Evolutionary conservation across 2,888 invertebrate species (phyloP).

Genomic region (Fragum sueziense): DNA sequence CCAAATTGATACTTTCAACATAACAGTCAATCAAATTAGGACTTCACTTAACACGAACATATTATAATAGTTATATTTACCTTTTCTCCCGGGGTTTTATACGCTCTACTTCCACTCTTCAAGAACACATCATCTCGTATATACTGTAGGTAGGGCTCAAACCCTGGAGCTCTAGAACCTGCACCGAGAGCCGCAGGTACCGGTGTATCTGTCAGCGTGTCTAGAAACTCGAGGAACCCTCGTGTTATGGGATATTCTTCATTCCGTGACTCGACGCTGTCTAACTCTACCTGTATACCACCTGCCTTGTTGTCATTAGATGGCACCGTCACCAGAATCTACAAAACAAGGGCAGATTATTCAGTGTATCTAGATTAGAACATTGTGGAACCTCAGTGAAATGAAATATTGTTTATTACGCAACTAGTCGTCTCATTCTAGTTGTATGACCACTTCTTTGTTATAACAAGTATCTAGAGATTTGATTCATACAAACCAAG

Average conservation of each 20-base stretch:
- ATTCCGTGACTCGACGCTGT: slow-evolving; percentile 94
- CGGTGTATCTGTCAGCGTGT: slow-evolving; percentile 86
- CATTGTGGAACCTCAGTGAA: too few relatives aligned
- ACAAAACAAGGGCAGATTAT: too few relatives aligned
- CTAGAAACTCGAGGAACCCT: slow-evolving; percentile 90
- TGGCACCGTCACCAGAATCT: slow-evolving; percentile 75
- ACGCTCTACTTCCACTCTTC: slow-evolving; percentile 90
- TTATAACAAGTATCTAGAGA: too few relatives aligned
- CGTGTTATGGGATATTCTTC: slow-evolving; percentile 95
- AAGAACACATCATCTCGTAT: slow-evolving; percentile 90
- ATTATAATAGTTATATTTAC: slow-evolving; percentile 65
- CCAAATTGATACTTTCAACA: too few relatives aligned
- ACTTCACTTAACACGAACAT: too few relatives aligned
- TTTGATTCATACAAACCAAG: too few relatives aligned
- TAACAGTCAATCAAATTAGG: too few relatives aligned
- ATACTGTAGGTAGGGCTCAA: slow-evolving; percentile 94
- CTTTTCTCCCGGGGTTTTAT: slow-evolving; percentile 90
- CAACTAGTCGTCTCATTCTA: too few relatives aligned
- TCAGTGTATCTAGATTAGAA: too few relatives aligned
- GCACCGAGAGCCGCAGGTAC: slow-evolving; percentile 86
- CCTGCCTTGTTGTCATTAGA: slow-evolving; percentile 54
- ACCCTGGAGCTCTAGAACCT: slow-evolving; percentile 91
- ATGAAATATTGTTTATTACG: too few relatives aligned
- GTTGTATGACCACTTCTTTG: too few relatives aligned
- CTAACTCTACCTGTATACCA: slow-evolving; percentile 88